Evolutionary conservation across 2,113 vertebrate genomes (phyloP).

Genomic region (Typhlomys cinereus): DNA sequence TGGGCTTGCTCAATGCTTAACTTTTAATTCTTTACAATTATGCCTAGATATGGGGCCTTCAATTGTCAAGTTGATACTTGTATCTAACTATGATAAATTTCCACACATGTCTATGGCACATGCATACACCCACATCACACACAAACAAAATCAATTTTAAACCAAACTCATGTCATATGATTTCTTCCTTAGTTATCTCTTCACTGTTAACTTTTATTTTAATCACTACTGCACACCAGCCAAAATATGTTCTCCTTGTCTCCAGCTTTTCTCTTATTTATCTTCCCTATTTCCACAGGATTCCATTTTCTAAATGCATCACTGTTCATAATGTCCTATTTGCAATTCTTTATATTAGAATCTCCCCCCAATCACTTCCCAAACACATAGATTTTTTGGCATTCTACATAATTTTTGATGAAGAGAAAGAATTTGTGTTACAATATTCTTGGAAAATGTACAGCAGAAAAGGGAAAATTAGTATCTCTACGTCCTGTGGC

Average conservation of each 20-base stretch:
- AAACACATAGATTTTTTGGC: neutral
- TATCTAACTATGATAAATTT: too few relatives aligned
- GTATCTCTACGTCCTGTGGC: neutral
- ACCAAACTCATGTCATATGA: neutral
- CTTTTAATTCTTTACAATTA: too few relatives aligned
- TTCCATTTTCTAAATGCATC: neutral
- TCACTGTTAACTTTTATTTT: neutral
- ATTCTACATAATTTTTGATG: neutral
- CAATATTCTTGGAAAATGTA: slow-evolving; percentile 38
- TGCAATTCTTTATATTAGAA: neutral
- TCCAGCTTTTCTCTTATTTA: neutral
- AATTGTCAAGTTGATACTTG: too few relatives aligned
- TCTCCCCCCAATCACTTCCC: neutral
- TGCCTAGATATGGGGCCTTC: too few relatives aligned
- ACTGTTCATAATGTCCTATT: neutral
- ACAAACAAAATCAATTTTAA: too few relatives aligned
- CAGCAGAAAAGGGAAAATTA: neutral
- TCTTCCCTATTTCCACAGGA: neutral
- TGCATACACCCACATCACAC: too few relatives aligned
- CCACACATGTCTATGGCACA: too few relatives aligned
- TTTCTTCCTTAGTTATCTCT: neutral
- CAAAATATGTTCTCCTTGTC: neutral
- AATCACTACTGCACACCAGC: neutral
- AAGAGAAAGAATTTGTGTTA: neutral
- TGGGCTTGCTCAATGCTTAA: too few relatives aligned